Base-by-base conservation (phyloP, 2,113 vertebrate genomes). In the Odontesthes bonariensis region DNA sequence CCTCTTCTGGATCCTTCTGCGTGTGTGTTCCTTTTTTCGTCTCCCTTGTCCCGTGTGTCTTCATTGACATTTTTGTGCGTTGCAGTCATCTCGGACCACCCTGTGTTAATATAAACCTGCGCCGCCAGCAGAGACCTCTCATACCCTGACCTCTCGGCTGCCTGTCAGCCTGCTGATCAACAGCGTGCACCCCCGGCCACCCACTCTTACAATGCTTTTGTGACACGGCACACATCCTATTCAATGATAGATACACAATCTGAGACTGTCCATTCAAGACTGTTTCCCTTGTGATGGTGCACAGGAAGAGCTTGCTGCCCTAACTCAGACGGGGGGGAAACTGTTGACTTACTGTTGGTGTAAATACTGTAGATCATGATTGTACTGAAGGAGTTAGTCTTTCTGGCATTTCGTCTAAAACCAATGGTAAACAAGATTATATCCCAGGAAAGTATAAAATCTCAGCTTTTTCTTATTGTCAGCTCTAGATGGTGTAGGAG, bases 81-180 rank as follows among this genome's bases (percentile, higher is more conserved):
- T 89, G 78, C 63, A 85, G 90, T 94, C 86, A 92, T 82, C 56
- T 47, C 13, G 8, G 94, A 94, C 92, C 92, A 92, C 94, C 94
- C 91, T 66, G 87, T 46, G 82, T 83, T 91, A 88, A 85, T 75
- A 80, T 92, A 93, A 92, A 92, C 90, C 90, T 79, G 69, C 64
- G 6, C 52, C 51, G 23, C 73, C 73, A 83, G 82, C 64, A 31
- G 57, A 81, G 83, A 69, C 75, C 38, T 75, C 82, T 83, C 58
- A 58, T 78, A 73, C 79, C 68, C 64, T 70, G 84, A 83, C 79
- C 86, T 58, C 57, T 65, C 55, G 62, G 32, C 79, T 69, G 64
- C 75, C 54, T 32, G 22, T 79, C 60, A 64, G 55, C 38, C 75
- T 69, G 8, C 22, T 42, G 52, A 71, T 77, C 73, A 32, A 23